Conservation (phyloP, 2,888 invertebrate species). For the Tipula confusa region DNA sequence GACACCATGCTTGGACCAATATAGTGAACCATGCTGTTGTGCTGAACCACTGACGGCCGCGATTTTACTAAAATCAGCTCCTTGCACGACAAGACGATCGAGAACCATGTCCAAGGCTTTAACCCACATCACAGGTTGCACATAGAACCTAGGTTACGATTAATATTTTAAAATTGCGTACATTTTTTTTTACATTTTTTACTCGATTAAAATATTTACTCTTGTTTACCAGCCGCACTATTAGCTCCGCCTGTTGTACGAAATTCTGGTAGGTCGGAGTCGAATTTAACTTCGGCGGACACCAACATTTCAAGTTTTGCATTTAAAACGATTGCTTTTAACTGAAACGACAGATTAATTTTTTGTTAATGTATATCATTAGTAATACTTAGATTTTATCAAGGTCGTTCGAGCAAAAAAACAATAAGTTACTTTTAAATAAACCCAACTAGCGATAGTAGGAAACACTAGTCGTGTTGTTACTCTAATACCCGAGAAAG, state of each 20-base stretch:
- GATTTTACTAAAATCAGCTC: slow-evolving; percentile 79
- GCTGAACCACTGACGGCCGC: slow-evolving; percentile 71
- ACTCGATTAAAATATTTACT: slow-evolving; percentile 39
- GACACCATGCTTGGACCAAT: slow-evolving; percentile 80
- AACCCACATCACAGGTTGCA: slow-evolving; percentile 91
- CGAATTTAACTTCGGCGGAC: slow-evolving; percentile 82
- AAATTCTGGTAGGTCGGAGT: slow-evolving; percentile 90
- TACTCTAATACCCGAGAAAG: no score
- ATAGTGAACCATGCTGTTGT: slow-evolving; percentile 96
- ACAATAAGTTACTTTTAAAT: no score
- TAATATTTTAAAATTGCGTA: not conserved
- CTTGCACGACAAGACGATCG: slow-evolving; percentile 73
- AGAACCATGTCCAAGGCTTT: slow-evolving; percentile 90
- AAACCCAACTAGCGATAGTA: no score
- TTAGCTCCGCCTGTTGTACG: slow-evolving; percentile 58
- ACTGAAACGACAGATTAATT: slow-evolving; percentile 54
- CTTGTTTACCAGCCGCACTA: slow-evolving; percentile 49
- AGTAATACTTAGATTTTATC: no score
- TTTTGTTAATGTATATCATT: no score
- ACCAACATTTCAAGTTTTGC: slow-evolving; percentile 67
- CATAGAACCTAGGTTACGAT: slow-evolving; percentile 72
- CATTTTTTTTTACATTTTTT: not conserved
- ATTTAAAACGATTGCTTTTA: slow-evolving; percentile 83
- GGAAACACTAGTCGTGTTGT: no score
- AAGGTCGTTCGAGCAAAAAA: no score